Evolutionary conservation across 2,797 vertebrate genomes (phyloP), one percentile per base, ranked within the genome.

Genomic region (Pipistrellus nathusii): DNA sequence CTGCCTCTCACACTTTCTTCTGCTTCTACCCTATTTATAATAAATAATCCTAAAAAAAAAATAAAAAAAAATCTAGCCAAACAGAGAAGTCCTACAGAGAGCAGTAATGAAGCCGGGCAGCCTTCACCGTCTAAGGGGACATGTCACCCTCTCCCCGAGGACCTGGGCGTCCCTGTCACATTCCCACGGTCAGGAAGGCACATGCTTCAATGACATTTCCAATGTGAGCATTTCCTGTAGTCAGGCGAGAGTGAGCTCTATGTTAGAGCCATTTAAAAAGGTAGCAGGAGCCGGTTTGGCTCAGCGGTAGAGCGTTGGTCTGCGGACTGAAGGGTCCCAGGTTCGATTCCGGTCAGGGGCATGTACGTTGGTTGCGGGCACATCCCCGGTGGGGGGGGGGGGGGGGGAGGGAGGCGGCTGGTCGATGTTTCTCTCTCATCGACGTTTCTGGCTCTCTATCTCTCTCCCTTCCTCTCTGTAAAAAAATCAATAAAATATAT

Each of bases 1-100:
- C 35, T 86, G 44, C 44, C 75, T 80, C 62, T 89, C 90, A 90
- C 25, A 69, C 59, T 93, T 90, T 77, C 72, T 30, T 32, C 76
- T n/a, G 44, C 35, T 77, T 80, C 27, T 86, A 46, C 46, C 53
- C n/a, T 76, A 38, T 57, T 82, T 82, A 53, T 90, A 71, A 57
- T 90, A 85, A 77, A 78, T 78, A 64, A 35, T n/a, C 27, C 84
- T 80, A 12, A 21, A 57, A 73, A 68, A 48, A 62, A 48, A 38
- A 38, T 5, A 38, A 12, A 21, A 57, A 73, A 44, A 44, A 44
- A 44, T 44, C 57, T 73, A 84, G n/a, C 72, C 72, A 80, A 59
- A 57, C 5, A 73, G 13, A 55, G 68, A 76, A 35, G 57, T 48
- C 64, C 23, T 35, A 7, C 51, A 35, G 17, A 66, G 51, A 68